Evolutionary conservation across 2,888 invertebrate genomes (phyloP), one percentile per base, ranked within the genome.

Genomic region (Noctua janthe): DNA sequence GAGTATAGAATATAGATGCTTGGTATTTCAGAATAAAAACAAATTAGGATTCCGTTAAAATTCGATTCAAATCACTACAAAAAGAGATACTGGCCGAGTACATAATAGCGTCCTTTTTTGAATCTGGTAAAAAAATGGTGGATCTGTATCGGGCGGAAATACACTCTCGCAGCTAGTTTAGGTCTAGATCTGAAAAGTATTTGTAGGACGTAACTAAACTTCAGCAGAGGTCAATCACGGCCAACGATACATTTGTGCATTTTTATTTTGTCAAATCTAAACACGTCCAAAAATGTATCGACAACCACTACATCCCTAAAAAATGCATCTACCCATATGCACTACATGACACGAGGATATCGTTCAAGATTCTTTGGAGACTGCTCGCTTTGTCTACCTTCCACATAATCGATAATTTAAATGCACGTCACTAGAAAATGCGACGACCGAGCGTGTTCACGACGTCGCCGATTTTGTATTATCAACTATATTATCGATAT

Each of bases 381-480:
- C 87, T 90, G 88, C 87, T 83, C 89, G 85, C 92, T 94, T 94
- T 94, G 94, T 94, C 93, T 93, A 89, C 91, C 88, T 90, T 87
- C 64, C 76, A 89, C 81, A 89, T 92, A 90, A 92, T 93, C 93
- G 93, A 93, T 92, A 93, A 92, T 93, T 92, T 90, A 90, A 91
- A 92, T 92, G 91, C 93, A 93, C 93, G 90, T 91, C 93, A 93
- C 92, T 93, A 90, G 85, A 85, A 87, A 84, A 86, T 83, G 84
- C 83, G 81, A 87, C 83, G 83, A 47, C 47, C 82, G 74, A 80
- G 84, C 88, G 86, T 87, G 91, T 87, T 83, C 87, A 83, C 88
- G 87, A 85, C 84, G 74, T 83, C 74, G 85, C 78, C 59, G 87
- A 88, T 85, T 84, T 87, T 87, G 83, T 88, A 84, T 82, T 85